Base-by-base conservation (phyloP, 2,113 vertebrate species). In the Equus przewalskii region DNA sequence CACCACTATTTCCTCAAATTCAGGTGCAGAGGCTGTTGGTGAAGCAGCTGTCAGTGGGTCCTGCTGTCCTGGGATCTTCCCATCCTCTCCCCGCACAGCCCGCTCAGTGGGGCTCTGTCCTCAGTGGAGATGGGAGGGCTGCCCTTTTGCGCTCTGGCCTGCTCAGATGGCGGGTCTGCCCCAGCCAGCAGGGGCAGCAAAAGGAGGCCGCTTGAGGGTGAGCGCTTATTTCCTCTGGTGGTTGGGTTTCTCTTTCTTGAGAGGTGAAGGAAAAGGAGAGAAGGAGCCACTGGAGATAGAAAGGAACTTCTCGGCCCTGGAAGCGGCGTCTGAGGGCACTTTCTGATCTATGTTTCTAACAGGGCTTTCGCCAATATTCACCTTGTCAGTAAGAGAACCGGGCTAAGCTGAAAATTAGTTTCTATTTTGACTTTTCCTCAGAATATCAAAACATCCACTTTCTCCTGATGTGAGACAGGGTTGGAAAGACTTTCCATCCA, bases 341-440 rank as follows among this genome's bases (percentile, higher is more conserved):
- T 44, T 88, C 44, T 54, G 69, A 65, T 13, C 14, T 15, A 49
- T n/a, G 51, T 33, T 75, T 49, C 18, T 56, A 62, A 56, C 33
- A 65, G 51, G 1, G 16, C 4, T 65, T 58, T 78, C 1, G 16
- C 24, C 3, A 3, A 54, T 41, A 51, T 22, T 73, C 81, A 69
- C 6, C 0, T 7, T 18, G 6, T 65, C 1, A 6, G 0, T 33
- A 54, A 91, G 7, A 80, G 69, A 72, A 30, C 6, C 1, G 0
- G 18, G 58, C 36, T 28, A 9, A 36, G 2, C 46, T 44, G 36
- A 92, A 76, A 70, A 33, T 72, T 36, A 3, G 2, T 60, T 78
- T 82, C 73, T 69, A 30, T 86, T 93, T 89, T 81, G 46, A 69
- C 81, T 73, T 96, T 87, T 41, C 49, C 94, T 86, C 44, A 7